Percentiles rank a stretch among this genome's conserved stretches.
Conservation (phyloP, 2,113 vertebrate genomes). For the Hylia prasina region DNA sequence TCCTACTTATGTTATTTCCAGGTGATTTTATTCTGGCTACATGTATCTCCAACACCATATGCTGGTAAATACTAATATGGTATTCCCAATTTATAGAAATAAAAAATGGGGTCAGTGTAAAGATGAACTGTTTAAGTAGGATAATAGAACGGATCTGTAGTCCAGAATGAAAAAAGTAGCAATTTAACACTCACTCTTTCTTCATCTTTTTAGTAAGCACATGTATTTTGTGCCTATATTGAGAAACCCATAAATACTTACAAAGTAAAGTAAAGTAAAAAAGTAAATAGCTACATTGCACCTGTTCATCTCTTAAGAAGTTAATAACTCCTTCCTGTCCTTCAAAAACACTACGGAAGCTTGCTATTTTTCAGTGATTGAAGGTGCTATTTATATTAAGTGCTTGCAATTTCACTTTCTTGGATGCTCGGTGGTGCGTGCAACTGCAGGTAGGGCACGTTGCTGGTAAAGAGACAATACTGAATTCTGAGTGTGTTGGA, state of each 20-base stretch:
- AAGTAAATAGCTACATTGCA: not conserved
- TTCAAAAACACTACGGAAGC: not conserved
- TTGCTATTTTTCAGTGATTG: not conserved
- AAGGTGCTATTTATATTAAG: not conserved
- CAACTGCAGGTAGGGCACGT: not conserved
- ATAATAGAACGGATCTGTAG: not conserved
- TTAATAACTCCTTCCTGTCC: not conserved
- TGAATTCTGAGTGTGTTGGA: not conserved
- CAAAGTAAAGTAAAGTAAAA: no score
- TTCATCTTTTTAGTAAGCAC: not conserved
- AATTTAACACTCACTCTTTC: not conserved
- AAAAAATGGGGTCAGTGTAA: not conserved
- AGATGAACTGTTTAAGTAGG: not conserved
- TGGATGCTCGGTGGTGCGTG: not conserved
- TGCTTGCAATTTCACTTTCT: not conserved
- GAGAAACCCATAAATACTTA: not conserved
- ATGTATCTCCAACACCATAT: not conserved
- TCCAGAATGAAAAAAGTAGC: not conserved
- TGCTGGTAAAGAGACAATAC: not conserved
- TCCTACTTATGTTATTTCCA: not conserved
- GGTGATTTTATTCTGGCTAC: not conserved
- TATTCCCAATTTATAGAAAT: not conserved
- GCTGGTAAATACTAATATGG: not conserved
- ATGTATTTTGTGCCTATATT: accelerated
- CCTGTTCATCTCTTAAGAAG: not conserved